phyloP scores from a whole-genome alignment of 2,888 invertebrate species.

The Hemicrepidius hirtus region DNA sequence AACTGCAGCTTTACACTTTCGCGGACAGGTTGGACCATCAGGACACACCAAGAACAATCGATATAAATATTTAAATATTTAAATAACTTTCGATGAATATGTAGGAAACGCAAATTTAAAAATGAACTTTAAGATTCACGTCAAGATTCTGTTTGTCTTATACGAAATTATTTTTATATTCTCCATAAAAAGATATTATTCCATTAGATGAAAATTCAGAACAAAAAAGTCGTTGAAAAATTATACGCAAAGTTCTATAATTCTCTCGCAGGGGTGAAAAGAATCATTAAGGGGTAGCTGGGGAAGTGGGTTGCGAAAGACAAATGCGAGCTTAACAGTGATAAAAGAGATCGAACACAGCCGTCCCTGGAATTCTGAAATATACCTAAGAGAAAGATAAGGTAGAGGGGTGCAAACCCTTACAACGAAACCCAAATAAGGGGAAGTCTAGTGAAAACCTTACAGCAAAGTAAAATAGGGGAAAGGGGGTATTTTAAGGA shows the following conservation, averaged over 20 bases:
- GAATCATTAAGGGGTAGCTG: conserved; percentile 29
- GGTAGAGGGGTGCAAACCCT: conserved; percentile 51
- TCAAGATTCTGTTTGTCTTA: too few relatives aligned
- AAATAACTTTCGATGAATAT: neutral
- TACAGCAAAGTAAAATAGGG: conserved; percentile 52
- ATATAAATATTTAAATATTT: conserved; percentile 11
- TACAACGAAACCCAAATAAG: conserved; percentile 51
- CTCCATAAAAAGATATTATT: neutral
- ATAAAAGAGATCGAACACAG: conserved; percentile 51
- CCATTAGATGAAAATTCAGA: neutral
- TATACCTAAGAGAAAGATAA: conserved; percentile 52
- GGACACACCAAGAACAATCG: conserved; percentile 20
- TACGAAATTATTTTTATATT: neutral
- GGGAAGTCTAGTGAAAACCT: conserved; percentile 53
- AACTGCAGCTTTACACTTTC: conserved; percentile 26
- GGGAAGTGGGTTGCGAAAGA: conserved; percentile 42
- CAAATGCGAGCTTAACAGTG: conserved; percentile 47
- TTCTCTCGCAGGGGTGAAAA: conserved; percentile 25
- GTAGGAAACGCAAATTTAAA: neutral
- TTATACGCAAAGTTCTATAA: conserved; percentile 15
- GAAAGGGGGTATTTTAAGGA: conserved; percentile 62
- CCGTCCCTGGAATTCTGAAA: conserved; percentile 51
- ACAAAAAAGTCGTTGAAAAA: conserved; percentile 9
- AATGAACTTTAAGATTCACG: too few relatives aligned
- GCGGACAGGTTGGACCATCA: conserved; percentile 29